Conservation (phyloP, 2,113 vertebrate genomes). For the Catharus minimus region DNA sequence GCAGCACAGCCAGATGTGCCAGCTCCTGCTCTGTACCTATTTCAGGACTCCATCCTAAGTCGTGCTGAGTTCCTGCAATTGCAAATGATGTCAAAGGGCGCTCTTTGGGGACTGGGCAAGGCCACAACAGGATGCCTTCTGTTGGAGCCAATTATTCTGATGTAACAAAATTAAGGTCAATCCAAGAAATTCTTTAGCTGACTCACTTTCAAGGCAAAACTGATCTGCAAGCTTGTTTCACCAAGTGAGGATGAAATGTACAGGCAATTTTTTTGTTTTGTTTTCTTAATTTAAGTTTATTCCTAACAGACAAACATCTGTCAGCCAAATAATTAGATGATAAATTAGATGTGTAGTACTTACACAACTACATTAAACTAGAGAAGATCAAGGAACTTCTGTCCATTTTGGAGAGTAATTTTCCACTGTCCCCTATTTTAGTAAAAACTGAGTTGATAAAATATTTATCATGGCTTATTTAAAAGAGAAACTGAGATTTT, state of each 20-base stretch:
- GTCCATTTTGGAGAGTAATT: neutral
- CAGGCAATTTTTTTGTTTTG: neutral
- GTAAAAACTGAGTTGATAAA: neutral
- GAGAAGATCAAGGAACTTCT: neutral
- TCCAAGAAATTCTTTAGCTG: constrained; percentile 23
- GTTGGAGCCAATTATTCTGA: constrained; percentile 30
- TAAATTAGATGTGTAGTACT: neutral
- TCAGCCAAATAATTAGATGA: neutral
- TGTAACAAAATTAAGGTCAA: constrained; percentile 25
- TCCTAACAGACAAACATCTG: neutral
- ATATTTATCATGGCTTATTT: neutral
- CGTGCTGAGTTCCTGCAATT: neutral
- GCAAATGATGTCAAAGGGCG: neutral
- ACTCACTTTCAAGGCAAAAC: constrained; percentile 5
- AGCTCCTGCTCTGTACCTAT: neutral
- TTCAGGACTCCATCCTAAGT: neutral
- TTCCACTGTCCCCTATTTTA: neutral
- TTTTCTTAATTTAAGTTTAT: neutral
- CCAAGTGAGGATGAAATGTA: neutral
- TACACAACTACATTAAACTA: neutral
- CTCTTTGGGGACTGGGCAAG: constrained; percentile 9
- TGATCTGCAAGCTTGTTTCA: neutral
- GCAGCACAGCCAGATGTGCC: neutral
- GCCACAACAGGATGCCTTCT: neutral
- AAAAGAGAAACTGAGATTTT: neutral